Base-by-base conservation (phyloP, 2,113 vertebrate species). In the Clinocottus analis region DNA sequence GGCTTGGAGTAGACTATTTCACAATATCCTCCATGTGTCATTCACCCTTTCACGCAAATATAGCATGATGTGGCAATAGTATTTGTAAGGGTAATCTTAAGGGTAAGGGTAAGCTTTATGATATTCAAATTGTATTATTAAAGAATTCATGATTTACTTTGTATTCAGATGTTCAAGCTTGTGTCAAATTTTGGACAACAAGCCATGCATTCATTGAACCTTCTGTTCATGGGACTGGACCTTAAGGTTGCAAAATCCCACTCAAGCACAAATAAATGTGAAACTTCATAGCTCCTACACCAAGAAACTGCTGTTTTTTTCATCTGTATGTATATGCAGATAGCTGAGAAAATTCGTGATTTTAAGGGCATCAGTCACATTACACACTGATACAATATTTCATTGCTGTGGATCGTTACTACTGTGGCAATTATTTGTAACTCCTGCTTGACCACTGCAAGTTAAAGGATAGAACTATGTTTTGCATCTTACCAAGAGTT, bases 1-100 rank as follows among this genome's bases (percentile, higher is more conserved):
- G 74, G 73, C 69, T 62, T 60, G 4, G 51, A 72, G 31, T 49
- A 11, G 12, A 35, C 43, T 61, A 5, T 93, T 87, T 90, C 79
- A 79, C 75, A 91, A 93, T 29, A 33, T 37, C 60, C 17, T 21
- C 33, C 11, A 47, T 68, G 31, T 0, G 19, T 66, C 72, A 78
- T 60, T 14, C 12, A 68, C 21, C 11, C 16, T 55, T 60, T 65
- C 3, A 43, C 29, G 43, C 35, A 63, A 75, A 39, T 2, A n/a
- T 27, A 53, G 1, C 2, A 9, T 1, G 19, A 4, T 5, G 37
- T 9, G 9, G 7, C 19, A 58, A 41, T 0, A 56, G n/a, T 16
- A 1, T 59, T 19, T 55, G 3, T 29, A 13, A 37, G 12, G 5
- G 6, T 33, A 0, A n/a, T n/a, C n/a, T n/a, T n/a, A n/a, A n/a